phyloP scores from a whole-genome alignment of 2,113 vertebrate species.

The Dendropsophus ebraccatus region DNA sequence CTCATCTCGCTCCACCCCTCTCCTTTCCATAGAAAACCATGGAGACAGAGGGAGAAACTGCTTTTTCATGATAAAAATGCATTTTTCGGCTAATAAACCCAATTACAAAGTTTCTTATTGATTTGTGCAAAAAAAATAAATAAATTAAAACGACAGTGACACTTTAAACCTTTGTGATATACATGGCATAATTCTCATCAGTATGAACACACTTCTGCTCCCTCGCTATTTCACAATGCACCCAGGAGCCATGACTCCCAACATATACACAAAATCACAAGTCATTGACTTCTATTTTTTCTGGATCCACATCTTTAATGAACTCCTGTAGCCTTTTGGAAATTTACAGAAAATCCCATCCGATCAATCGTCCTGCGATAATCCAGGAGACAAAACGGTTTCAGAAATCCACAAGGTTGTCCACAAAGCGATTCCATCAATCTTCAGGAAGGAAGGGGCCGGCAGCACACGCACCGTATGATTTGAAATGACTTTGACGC shows the following conservation, averaged over 20 bases:
- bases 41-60: too few relatives aligned
- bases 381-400: background rate
- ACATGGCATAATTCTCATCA: too few relatives aligned
- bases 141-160: too few relatives aligned
- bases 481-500: slow-evolving; percentile 53
- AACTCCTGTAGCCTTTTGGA: background rate
- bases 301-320: background rate
- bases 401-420: background rate
- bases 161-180: too few relatives aligned
- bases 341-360: background rate
- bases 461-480: background rate
- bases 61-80: too few relatives aligned
- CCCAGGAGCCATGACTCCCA: background rate
- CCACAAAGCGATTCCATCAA: slow-evolving; percentile 1
- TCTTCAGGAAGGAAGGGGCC: background rate
- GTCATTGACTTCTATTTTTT: background rate
- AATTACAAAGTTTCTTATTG: too few relatives aligned
- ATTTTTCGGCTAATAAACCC: too few relatives aligned
- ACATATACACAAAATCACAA: background rate
- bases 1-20: too few relatives aligned
- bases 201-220: too few relatives aligned
- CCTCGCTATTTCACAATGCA: too few relatives aligned
- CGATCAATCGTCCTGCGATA: background rate
- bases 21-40: too few relatives aligned
- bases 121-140: too few relatives aligned